These are phyloP conservation scores for Papilio elwesi DNA, from an alignment of 2,888 invertebrate species.

Conservation along the genomic window DNA sequence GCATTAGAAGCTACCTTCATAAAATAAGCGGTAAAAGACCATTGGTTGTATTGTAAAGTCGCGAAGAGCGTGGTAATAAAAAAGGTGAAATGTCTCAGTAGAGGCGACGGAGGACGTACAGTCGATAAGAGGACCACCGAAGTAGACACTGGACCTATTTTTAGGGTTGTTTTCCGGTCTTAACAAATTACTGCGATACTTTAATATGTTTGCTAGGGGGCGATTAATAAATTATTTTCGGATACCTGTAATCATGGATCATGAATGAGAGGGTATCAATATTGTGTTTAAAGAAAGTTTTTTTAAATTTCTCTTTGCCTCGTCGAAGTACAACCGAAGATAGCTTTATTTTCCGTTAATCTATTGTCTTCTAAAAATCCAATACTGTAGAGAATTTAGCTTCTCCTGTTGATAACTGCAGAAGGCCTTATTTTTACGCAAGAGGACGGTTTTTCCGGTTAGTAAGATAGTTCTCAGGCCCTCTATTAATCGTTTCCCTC, in stretches of 20 bases:
- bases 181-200: conserved; percentile 53
- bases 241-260: background rate
- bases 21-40: conserved; percentile 30
- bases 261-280: background rate
- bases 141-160: conserved; percentile 69
- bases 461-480: no score
- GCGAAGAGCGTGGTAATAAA: conserved; percentile 81
- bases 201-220: conserved; percentile 31
- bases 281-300: no score
- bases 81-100: conserved; percentile 83
- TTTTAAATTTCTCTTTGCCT: no score
- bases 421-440: no score
- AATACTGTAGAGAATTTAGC: no score
- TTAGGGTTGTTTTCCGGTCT: conserved; percentile 78
- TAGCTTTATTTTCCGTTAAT: no score
- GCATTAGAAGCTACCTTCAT: conserved; percentile 39
- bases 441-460: no score
- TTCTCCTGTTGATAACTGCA: no score
- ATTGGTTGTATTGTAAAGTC: conserved; percentile 64
- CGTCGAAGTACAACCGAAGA: no score
- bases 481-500: no score
- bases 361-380: no score
- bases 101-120: conserved; percentile 75
- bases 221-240: conserved; percentile 12
- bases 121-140: conserved; percentile 81